Evolutionary conservation across 2,797 vertebrate genomes (phyloP), one percentile per base, ranked within the genome.

Genomic region (Mallotus villosus): DNA sequence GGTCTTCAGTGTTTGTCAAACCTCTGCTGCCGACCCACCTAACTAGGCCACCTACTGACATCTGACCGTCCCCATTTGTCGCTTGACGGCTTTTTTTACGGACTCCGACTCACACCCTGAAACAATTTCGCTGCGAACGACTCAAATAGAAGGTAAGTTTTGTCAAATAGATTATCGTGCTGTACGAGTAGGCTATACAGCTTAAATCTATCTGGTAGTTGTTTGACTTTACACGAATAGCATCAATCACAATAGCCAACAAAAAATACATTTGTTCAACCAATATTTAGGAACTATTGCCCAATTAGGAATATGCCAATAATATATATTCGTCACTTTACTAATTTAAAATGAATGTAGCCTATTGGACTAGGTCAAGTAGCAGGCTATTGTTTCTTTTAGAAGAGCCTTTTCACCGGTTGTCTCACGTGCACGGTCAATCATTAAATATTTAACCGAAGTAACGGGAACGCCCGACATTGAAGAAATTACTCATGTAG

Each of bases 1-100:
- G 82, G 74, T 81, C 78, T 77, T 82, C 69, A 73, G 29, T 79
- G 78, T 74, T 57, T 55, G 82, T 81, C 83, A 78, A 82, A 81
- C 2, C 78, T 85, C 11, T 70, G 27, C 70, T 75, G 79, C 64
- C 60, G 61, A 21, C 74, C 61, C 73, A 73, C 70, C 77, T 72
- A 77, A 72, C 34, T 73, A 60, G 60, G 17, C 64, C 51, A 49
- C 66, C 63, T 55, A 55, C 51, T 55, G 51, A n/a, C 51, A 17
- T 55, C 41, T 46, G 9, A 46, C 41, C 41, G 9, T 46, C 53
- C 67, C 78, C 74, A 22, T 25, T 63, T 79, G 68, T 67, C 53
- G 77, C 78, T 1, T 63, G 22, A 16, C 59, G 59, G 58, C 25
- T 34, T 11, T 27, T 70, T 1, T 19, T 9, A 46, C 19, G 19